Base-by-base conservation (phyloP, 2,888 invertebrate genomes). In the Tetrapedia diversipes region DNA sequence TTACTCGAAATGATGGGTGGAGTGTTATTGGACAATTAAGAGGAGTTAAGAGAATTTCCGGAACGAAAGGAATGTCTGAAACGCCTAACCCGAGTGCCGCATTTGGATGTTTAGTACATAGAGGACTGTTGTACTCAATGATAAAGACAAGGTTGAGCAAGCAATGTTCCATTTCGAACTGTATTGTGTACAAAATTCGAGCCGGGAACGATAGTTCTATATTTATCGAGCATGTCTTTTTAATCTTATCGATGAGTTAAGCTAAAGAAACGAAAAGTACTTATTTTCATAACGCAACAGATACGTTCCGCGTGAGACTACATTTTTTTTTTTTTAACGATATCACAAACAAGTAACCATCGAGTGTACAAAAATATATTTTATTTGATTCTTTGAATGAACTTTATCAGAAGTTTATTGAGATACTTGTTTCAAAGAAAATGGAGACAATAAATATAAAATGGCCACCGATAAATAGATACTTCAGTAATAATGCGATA, bases 381-480 rank as follows among this genome's bases (percentile, higher is more conserved):
- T 0, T 45, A 10, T 14, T 6, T 22, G 19, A 11, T 19, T 2
- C 6, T 22, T 0, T 6, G 19, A 45, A 22, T 11, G 22, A 19
- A 45, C 22, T 45, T 45, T 22, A 45, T 14, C 22, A 11, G 11
- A 1, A 22, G 2, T 22, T 11, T 1, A 22, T 4, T 10, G 19
- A 22, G 2, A 0, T 11, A 11, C 4, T 1, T 11, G 11, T 22
- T 22, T 11, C 4, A 11, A 45, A 19, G 4, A 6, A 1, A 4
- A 19, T 4, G 4, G 2, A 0, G 11, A 11, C 0, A 1, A 1
- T 10, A 1, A 22, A 16, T 4, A n/a, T n/a, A n/a, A n/a, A n/a
- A n/a, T n/a, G n/a, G n/a, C n/a, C n/a, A n/a, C n/a, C n/a, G n/a
- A n/a, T n/a, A n/a, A n/a, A n/a, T n/a, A n/a, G n/a, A n/a, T n/a